Conservation (phyloP, 2,888 invertebrate genomes). For the Coenonympha arcania region DNA sequence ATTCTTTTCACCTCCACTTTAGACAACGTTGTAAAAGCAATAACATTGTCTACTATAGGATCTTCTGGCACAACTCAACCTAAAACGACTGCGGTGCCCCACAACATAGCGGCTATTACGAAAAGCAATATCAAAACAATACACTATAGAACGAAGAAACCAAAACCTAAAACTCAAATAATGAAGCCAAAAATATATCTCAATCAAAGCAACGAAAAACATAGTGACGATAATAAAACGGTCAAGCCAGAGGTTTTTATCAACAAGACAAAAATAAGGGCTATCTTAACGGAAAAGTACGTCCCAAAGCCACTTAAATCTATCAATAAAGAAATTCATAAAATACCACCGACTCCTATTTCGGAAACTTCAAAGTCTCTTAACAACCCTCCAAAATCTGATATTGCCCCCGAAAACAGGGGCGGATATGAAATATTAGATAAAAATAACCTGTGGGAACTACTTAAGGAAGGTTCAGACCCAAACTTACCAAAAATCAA, state of each 20-base stretch:
- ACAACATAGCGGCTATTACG: constrained; percentile 58
- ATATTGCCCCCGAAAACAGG: constrained; percentile 66
- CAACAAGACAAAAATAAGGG: constrained; percentile 51
- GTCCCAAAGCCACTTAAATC: constrained; percentile 56
- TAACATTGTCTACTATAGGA: constrained; percentile 1
- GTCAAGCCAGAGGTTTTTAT: constrained; percentile 31
- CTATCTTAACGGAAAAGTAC: constrained; percentile 38
- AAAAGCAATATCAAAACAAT: constrained; percentile 60
- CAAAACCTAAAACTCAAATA: constrained; percentile 55
- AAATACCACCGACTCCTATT: constrained; percentile 62
- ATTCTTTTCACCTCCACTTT: neutral
- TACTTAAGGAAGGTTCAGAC: constrained; percentile 73
- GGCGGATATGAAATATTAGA: constrained; percentile 74
- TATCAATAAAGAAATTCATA: constrained; percentile 70
- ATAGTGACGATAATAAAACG: constrained; percentile 33
- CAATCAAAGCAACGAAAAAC: constrained; percentile 34
- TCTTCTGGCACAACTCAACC: constrained; percentile 15
- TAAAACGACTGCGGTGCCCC: constrained; percentile 36
- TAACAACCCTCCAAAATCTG: constrained; percentile 43
- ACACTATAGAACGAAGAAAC: constrained; percentile 62
- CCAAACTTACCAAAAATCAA: constrained; percentile 50
- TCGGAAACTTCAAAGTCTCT: constrained; percentile 68
- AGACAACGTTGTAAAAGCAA: neutral
- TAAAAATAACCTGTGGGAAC: constrained; percentile 76
- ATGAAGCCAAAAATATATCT: constrained; percentile 45